Percentiles rank a stretch among this genome's conserved stretches.
Evolutionary conservation across 2,113 vertebrate genomes (phyloP).

Genomic region (Brevimyrus niger): DNA sequence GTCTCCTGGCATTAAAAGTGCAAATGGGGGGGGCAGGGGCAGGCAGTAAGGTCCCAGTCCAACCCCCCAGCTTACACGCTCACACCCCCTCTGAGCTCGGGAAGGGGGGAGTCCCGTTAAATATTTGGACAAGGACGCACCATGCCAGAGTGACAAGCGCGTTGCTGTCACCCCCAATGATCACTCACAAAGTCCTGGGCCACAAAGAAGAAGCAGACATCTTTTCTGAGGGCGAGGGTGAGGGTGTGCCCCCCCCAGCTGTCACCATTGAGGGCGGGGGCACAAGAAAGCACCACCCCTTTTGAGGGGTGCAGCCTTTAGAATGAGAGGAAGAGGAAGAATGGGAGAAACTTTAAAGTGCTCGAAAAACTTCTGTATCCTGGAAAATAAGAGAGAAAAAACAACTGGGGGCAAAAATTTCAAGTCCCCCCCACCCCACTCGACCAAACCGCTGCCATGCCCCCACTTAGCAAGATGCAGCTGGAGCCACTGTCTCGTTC

Average conservation of each 20-base stretch:
- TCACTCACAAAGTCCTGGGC: background rate
- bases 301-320: conserved; percentile 51
- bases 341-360: background rate
- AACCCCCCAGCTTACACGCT: background rate
- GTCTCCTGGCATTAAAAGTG: conserved; percentile 22
- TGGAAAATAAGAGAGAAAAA: conserved; percentile 35
- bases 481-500: conserved; percentile 33
- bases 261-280: conserved; percentile 35
- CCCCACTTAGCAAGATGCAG: background rate
- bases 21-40: background rate
- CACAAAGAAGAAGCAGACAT: conserved; percentile 30
- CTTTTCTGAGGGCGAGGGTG: conserved; percentile 52
- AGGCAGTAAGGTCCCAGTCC: background rate
- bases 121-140: conserved; percentile 46
- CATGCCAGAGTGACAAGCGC: conserved; percentile 9
- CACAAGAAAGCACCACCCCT: conserved; percentile 40
- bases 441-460: conserved; percentile 9
- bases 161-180: conserved; percentile 28
- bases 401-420: conserved; percentile 40
- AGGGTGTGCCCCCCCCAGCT: conserved; percentile 43
- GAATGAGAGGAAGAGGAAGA: background rate
- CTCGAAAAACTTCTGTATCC: conserved; percentile 39
- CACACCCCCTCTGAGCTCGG: conserved; percentile 22
- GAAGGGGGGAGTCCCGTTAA: conserved; percentile 48
- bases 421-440: conserved; percentile 23